A percentile compares a stretch with the other conserved stretches of the same genome.
Evolutionary conservation across 2,888 invertebrate genomes (phyloP).

Genomic region (Philhelius pedissequus): DNA sequence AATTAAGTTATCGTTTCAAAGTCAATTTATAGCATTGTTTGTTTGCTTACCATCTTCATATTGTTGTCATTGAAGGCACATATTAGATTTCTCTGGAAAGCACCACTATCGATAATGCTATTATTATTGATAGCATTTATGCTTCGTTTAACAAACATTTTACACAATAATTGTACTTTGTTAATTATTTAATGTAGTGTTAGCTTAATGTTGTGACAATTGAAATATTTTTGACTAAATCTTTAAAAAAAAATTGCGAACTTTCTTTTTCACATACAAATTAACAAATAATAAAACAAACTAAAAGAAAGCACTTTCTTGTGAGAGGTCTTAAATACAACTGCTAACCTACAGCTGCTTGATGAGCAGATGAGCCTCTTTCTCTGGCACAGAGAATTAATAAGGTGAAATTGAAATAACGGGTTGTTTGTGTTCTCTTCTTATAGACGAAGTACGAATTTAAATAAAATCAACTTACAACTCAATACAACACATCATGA

Average conservation of each 20-base stretch:
- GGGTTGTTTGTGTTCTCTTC: background rate
- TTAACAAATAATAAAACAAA: slow-evolving; percentile 9
- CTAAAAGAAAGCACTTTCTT: slow-evolving; percentile 60
- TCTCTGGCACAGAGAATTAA: background rate
- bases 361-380: background rate
- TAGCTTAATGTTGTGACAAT: background rate
- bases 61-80: background rate
- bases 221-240: background rate
- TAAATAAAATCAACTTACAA: background rate
- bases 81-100: background rate
- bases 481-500: background rate
- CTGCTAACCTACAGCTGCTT: slow-evolving; percentile 26
- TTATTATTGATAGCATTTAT: slow-evolving; percentile 58
- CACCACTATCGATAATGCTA: slow-evolving; percentile 7
- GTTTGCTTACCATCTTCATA: slow-evolving; percentile 29
- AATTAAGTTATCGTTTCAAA: too few species aligned
- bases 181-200: background rate
- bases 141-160: slow-evolving; percentile 49
- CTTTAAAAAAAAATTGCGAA: background rate
- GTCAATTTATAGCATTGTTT: background rate
- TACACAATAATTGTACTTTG: background rate
- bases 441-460: background rate
- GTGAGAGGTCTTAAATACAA: slow-evolving; percentile 48
- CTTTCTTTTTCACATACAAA: slow-evolving; percentile 49
- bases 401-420: slow-evolving; percentile 51